These are phyloP conservation scores for Cantharis rustica DNA, from an alignment of 2,888 invertebrate genomes.

Conservation along the genomic window DNA sequence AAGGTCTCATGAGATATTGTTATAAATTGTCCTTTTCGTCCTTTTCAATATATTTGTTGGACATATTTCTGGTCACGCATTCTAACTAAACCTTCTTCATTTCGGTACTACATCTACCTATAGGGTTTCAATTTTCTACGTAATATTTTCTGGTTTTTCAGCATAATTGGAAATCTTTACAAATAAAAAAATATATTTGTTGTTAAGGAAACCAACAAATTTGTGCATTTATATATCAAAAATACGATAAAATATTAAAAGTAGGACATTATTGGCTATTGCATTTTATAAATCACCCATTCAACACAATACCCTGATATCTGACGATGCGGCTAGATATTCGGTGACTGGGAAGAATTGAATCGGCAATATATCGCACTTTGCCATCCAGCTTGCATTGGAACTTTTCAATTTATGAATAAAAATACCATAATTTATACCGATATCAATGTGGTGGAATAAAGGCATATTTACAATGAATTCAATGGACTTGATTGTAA, in stretches of 20 bases:
- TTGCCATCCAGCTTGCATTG: slow-evolving; percentile 46
- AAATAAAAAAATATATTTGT: not conserved
- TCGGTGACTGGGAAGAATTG: slow-evolving; percentile 47
- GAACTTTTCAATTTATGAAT: slow-evolving; percentile 52
- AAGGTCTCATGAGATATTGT: slow-evolving; percentile 46
- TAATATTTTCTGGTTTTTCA: not conserved
- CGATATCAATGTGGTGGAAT: slow-evolving; percentile 50
- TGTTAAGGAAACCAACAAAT: not conserved
- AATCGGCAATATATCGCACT: slow-evolving; percentile 46
- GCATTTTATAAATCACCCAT: slow-evolving; percentile 53
- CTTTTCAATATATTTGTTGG: slow-evolving; percentile 46
- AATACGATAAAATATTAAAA: slow-evolving; percentile 44
- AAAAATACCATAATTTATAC: slow-evolving; percentile 52
- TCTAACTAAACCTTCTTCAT: slow-evolving; percentile 37
- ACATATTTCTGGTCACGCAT: slow-evolving; percentile 46
- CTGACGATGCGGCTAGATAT: slow-evolving; percentile 47
- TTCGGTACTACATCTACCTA: slow-evolving; percentile 24
- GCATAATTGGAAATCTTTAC: not conserved
- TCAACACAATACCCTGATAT: slow-evolving; percentile 49
- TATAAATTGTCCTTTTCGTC: slow-evolving; percentile 48
- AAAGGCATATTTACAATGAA: slow-evolving; percentile 50
- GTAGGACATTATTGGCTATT: slow-evolving; percentile 48
- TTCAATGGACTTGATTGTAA: slow-evolving; percentile 23
- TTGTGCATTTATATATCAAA: not conserved
- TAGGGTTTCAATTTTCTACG: slow-evolving; percentile 7